Evolutionary conservation across 2,797 vertebrate species (phyloP).

Genomic region (Anolis apletophallus): DNA sequence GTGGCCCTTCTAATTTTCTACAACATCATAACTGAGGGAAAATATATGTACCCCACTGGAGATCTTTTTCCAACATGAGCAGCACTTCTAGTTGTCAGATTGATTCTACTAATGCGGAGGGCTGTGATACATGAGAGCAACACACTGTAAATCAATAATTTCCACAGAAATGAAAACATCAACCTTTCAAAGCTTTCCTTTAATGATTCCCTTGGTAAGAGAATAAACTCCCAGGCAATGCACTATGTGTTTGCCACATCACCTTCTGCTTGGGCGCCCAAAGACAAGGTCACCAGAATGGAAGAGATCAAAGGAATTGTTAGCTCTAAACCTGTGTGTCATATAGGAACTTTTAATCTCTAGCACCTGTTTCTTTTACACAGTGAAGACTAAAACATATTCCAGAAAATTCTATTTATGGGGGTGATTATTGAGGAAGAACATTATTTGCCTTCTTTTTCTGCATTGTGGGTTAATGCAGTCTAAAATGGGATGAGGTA

Average conservation of each 20-base stretch:
- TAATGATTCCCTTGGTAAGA: slow-evolving; percentile 19
- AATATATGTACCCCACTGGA: not conserved
- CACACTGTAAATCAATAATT: slow-evolving; percentile 43
- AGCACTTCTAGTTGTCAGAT: slow-evolving; percentile 12
- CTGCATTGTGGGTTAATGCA: not conserved
- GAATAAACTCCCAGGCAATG: slow-evolving; percentile 11
- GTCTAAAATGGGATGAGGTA: not conserved
- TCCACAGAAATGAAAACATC: slow-evolving; percentile 41
- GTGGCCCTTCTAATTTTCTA: not conserved
- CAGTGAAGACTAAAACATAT: slow-evolving; percentile 19
- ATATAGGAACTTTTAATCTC: slow-evolving; percentile 42
- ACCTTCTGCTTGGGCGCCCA: slow-evolving; percentile 33
- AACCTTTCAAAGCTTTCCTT: slow-evolving; percentile 2
- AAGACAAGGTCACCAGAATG: slow-evolving; percentile 41
- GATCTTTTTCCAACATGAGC: not conserved
- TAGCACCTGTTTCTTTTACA: slow-evolving; percentile 38
- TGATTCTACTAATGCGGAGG: slow-evolving; percentile 15
- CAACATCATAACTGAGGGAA: not conserved
- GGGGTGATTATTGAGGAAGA: not conserved
- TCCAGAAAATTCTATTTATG: slow-evolving; percentile 24
- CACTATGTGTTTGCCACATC: slow-evolving; percentile 35
- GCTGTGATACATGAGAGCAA: not conserved
- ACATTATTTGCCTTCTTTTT: not conserved
- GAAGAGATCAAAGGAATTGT: slow-evolving; percentile 1
- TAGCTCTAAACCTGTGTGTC: not conserved